phyloP scores from a whole-genome alignment of 2,888 invertebrate genomes.

The Nemapogon koenigi region DNA sequence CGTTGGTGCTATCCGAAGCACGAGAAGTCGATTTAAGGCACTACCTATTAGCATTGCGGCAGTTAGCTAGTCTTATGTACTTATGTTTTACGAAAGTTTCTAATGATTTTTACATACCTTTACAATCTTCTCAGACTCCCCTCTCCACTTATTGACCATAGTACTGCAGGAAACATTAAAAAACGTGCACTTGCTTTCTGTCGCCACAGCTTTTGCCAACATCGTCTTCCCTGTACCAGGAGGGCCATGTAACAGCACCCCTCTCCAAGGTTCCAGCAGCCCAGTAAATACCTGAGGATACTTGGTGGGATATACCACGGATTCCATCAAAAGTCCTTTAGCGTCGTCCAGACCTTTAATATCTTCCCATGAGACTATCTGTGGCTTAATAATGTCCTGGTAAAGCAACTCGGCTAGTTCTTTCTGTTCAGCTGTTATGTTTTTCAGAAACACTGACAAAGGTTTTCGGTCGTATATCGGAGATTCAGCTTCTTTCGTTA shows the following conservation, averaged over 20 bases:
- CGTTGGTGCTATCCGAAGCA: too few relatives aligned
- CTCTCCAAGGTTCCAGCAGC: slow-evolving; percentile 83
- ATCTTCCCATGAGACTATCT: slow-evolving; percentile 80
- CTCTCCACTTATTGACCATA: slow-evolving; percentile 94
- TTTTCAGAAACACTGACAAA: slow-evolving; percentile 29
- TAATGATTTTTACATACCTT: slow-evolving; percentile 66
- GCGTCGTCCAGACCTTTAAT: slow-evolving; percentile 74
- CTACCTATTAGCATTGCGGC: too few relatives aligned
- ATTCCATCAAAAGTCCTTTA: slow-evolving; percentile 82
- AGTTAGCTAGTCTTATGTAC: too few relatives aligned
- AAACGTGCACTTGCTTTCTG: slow-evolving; percentile 82
- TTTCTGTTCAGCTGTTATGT: slow-evolving; percentile 61
- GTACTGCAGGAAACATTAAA: slow-evolving; percentile 91
- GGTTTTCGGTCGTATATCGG: slow-evolving; percentile 33
- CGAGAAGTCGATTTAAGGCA: too few relatives aligned
- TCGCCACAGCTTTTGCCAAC: slow-evolving; percentile 86
- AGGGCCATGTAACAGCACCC: slow-evolving; percentile 68
- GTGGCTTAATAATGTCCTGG: slow-evolving; percentile 67
- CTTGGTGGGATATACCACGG: slow-evolving; percentile 79
- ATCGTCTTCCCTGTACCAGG: slow-evolving; percentile 88
- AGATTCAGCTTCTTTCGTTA: slow-evolving; percentile 19
- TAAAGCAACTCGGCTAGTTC: slow-evolving; percentile 71
- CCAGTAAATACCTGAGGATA: slow-evolving; percentile 76
- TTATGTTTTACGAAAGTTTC: too few relatives aligned
- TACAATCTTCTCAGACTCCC: slow-evolving; percentile 93